Evolutionary conservation across 2,888 invertebrate genomes (phyloP).

Genomic region (Drosophila buzzatii): DNA sequence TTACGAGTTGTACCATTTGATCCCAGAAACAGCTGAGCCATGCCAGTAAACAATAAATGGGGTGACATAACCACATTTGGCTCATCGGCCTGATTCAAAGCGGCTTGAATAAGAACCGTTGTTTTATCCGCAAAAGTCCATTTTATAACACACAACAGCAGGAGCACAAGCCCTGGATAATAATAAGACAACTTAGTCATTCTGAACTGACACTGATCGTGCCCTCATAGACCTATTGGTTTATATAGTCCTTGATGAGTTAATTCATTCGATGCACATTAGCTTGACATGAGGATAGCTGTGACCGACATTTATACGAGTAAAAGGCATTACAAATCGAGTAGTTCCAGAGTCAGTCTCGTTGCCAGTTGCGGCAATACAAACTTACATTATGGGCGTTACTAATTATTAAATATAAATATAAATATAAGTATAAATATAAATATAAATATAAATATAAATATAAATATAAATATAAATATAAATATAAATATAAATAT

Average conservation of each 20-base stretch:
- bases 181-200: not conserved
- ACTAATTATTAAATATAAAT: too few species aligned
- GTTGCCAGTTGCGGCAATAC: too few species aligned
- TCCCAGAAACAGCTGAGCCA: not conserved
- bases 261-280: not conserved
- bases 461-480: too few species aligned
- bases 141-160: not conserved
- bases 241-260: not conserved
- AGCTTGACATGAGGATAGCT: not conserved
- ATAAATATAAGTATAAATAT: too few species aligned
- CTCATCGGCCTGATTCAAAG: not conserved
- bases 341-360: too few species aligned
- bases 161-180: not conserved
- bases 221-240: not conserved
- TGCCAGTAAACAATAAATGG: not conserved
- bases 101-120: not conserved
- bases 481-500: too few species aligned
- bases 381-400: too few species aligned
- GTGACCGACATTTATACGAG: not conserved
- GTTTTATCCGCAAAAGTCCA: not conserved
- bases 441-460: too few species aligned
- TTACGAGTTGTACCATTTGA: not conserved
- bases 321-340: not conserved
- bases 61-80: not conserved
- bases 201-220: not conserved